Evolutionary conservation across 1,140 invertebrate genomes (phyloP).

Genomic region (Drosophila serrata): DNA sequence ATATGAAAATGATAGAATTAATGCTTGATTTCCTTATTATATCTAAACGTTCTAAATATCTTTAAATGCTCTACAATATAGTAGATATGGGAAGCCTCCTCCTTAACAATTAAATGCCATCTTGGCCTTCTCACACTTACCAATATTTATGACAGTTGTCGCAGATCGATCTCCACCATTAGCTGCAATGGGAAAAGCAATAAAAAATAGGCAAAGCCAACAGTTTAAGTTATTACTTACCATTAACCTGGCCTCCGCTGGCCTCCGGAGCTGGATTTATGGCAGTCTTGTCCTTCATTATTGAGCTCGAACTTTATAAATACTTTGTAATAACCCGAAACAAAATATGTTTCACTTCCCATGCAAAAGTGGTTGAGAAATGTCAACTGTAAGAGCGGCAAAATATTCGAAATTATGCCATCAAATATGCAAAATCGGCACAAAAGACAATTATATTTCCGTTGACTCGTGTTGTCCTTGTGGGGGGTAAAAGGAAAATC

Average conservation of each 20-base stretch:
- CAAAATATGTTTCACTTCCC: conserved; percentile 22
- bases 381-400: background rate
- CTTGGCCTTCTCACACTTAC: conserved; percentile 43
- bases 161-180: conserved; percentile 15
- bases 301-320: conserved; percentile 2
- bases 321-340: background rate
- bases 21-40: background rate
- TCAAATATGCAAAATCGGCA: conserved; percentile 15
- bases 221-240: conserved; percentile 5
- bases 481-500: conserved; percentile 34
- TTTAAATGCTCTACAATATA: background rate
- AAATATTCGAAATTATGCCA: conserved; percentile 2
- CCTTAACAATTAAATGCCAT: background rate
- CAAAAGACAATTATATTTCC: background rate
- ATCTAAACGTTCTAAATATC: background rate
- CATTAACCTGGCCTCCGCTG: conserved; percentile 2
- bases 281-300: conserved; percentile 28
- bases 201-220: background rate
- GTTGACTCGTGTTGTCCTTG: background rate
- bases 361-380: conserved; percentile 7
- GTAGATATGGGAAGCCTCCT: no score
- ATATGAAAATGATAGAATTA: background rate
- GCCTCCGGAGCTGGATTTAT: conserved; percentile 22
- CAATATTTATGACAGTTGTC: conserved; percentile 67
- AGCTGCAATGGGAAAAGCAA: conserved; percentile 24